Evolutionary conservation across 2,113 vertebrate species (phyloP).

Genomic region (Arizona elegans): DNA sequence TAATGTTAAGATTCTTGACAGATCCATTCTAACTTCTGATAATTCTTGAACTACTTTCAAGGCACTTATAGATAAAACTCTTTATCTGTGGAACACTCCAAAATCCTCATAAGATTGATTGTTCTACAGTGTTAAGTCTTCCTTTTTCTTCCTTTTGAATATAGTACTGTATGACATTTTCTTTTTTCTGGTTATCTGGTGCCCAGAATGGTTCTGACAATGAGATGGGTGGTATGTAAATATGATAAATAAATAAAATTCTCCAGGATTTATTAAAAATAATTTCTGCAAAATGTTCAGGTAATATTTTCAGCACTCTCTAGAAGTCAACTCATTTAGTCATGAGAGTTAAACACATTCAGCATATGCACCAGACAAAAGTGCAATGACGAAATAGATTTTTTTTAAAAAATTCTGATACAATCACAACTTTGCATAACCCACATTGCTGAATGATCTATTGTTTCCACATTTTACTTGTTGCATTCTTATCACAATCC

Average conservation of each 20-base stretch:
- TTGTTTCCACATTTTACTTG: neutral
- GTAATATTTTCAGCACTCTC: neutral
- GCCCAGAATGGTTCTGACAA: too few species aligned
- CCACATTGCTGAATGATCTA: neutral
- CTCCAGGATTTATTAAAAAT: neutral
- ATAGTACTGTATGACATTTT: neutral
- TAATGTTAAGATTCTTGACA: too few species aligned
- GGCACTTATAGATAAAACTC: too few species aligned
- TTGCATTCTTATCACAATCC: neutral
- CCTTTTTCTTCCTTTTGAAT: neutral
- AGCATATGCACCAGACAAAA: neutral
- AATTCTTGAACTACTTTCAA: too few species aligned
- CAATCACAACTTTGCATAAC: neutral
- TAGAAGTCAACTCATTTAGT: neutral
- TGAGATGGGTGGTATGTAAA: too few species aligned
- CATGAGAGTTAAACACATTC: neutral
- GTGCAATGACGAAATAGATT: neutral
- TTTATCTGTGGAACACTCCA: too few species aligned
- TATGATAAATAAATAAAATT: neutral
- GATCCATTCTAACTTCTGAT: too few species aligned
- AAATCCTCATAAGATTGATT: too few species aligned
- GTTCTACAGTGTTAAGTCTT: neutral
- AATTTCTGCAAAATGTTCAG: neutral
- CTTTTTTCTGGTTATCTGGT: neutral
- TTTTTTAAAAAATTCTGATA: neutral